Evolutionary conservation across 2,797 vertebrate species (phyloP).

Genomic region (Euthynnus affinis): DNA sequence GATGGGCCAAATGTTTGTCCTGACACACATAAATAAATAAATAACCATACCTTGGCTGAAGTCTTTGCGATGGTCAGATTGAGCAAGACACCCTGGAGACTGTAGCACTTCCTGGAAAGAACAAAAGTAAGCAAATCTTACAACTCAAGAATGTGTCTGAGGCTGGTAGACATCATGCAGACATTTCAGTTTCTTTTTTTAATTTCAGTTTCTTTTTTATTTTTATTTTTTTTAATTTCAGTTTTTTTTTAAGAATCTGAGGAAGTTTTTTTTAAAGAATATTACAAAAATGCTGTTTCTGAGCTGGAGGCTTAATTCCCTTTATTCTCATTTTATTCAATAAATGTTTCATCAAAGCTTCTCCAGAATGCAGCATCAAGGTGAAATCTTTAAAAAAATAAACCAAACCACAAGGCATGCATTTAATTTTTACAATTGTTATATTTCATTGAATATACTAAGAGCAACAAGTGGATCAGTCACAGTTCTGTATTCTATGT

Average conservation of each 20-base stretch:
- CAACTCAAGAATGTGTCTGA: not conserved
- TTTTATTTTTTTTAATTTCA: no score
- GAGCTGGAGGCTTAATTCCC: not conserved
- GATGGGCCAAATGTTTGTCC: no score
- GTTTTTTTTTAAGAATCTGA: no score
- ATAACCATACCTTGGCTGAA: conserved; percentile 50
- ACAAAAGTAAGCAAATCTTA: conserved; percentile 21
- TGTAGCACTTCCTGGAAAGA: conserved; percentile 60
- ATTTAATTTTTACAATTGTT: not conserved
- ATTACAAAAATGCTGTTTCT: not conserved
- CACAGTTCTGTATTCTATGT: not conserved
- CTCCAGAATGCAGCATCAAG: not conserved
- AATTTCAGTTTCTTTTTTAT: no score
- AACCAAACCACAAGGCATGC: not conserved
- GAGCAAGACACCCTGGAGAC: conserved; percentile 32
- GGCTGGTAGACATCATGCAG: not conserved
- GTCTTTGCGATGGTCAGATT: conserved; percentile 48
- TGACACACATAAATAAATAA: no score
- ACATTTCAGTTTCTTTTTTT: not conserved
- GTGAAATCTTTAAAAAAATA: not conserved
- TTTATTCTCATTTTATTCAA: no score
- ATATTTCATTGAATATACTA: not conserved
- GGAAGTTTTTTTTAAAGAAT: no score
- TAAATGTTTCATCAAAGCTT: not conserved
- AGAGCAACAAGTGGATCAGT: not conserved